Conservation (phyloP, 92 coral and sea anemone species). For the Palythoa caribaeorum region DNA sequence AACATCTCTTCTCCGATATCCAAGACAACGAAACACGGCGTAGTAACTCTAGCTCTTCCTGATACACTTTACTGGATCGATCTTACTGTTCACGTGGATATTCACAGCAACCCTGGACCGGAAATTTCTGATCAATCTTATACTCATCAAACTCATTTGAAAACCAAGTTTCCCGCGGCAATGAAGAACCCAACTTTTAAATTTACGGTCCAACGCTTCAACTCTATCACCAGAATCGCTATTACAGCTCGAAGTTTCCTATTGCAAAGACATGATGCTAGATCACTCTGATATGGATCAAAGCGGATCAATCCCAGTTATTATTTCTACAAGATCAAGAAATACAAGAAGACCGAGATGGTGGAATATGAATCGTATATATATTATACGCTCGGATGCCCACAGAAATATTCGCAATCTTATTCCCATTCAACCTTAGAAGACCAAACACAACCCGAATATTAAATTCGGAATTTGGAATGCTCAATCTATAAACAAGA, state of each 20-base stretch:
- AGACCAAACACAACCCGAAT: constrained; percentile 36
- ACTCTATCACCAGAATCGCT: constrained; percentile 21
- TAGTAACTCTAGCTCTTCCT: constrained; percentile 13
- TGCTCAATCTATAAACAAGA: constrained; percentile 45
- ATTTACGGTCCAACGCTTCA: constrained; percentile 24
- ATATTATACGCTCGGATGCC: constrained; percentile 44
- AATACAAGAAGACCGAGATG: constrained; percentile 6
- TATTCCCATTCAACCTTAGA: constrained; percentile 41
- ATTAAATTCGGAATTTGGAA: constrained; percentile 43
- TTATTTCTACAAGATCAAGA: constrained; percentile 4
- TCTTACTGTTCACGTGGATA: constrained; percentile 10
- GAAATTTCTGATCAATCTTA: background rate
- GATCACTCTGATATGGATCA: background rate
- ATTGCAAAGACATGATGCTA: background rate
- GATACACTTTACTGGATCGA: constrained; percentile 5
- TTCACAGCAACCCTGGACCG: constrained; percentile 4
- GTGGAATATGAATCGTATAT: background rate
- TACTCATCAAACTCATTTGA: constrained; percentile 30
- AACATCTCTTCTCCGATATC: background rate
- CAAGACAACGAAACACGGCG: background rate
- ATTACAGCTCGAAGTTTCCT: constrained; percentile 2
- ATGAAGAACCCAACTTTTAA: constrained; percentile 49
- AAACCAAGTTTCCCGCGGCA: constrained; percentile 42
- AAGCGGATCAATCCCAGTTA: constrained; percentile 19
- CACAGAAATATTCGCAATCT: constrained; percentile 51